These are phyloP conservation scores for Myotis yumanensis DNA, from an alignment of 2,113 vertebrate species.

Conservation along the genomic window DNA sequence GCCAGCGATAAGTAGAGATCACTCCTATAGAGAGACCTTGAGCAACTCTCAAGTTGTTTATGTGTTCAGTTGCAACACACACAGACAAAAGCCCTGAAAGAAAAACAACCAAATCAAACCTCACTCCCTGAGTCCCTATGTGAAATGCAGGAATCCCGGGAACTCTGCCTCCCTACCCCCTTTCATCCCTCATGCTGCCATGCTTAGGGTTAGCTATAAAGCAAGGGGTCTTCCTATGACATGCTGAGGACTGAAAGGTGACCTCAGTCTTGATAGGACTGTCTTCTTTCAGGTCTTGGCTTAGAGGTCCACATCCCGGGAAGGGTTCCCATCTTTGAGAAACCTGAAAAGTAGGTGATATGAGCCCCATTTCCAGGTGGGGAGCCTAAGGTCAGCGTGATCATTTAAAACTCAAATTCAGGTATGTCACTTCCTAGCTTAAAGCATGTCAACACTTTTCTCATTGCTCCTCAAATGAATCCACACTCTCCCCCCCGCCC, in stretches of 20 bases:
- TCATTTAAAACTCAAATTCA: conserved; percentile 23
- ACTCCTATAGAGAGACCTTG: not conserved
- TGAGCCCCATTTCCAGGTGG: not conserved
- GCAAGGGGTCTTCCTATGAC: not conserved
- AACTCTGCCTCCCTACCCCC: no score
- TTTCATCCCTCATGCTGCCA: no score
- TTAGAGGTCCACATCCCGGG: not conserved
- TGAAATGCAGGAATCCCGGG: no score
- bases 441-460: not conserved
- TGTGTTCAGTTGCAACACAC: conserved; percentile 6
- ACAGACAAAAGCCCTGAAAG: not conserved
- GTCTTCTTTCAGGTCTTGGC: not conserved
- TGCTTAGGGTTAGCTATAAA: no score
- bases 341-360: not conserved
- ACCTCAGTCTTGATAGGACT: not conserved
- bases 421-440: not conserved
- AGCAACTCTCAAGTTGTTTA: conserved; percentile 27
- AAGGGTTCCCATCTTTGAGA: not conserved
- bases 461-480: not conserved
- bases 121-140: not conserved
- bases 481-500: accelerated
- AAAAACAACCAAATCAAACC: not conserved
- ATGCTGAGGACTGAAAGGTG: not conserved
- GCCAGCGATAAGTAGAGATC: not conserved
- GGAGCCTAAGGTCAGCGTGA: not conserved